phyloP scores from a whole-genome alignment of 2,113 vertebrate genomes.

The Sinocyclocheilus anshuiensis region DNA sequence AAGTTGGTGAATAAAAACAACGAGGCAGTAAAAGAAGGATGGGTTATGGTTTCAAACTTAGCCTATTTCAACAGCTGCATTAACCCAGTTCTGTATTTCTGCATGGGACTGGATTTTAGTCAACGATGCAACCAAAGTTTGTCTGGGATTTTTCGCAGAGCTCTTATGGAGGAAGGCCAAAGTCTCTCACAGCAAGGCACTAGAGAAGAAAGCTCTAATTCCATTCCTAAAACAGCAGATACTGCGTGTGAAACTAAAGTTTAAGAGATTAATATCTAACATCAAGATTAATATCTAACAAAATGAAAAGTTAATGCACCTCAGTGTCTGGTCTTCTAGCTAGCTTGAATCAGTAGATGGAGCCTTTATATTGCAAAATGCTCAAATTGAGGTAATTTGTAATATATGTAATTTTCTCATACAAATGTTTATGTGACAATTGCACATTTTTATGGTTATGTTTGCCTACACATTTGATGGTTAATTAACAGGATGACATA shows the following conservation, averaged over 20 bases:
- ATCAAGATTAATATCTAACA: not conserved
- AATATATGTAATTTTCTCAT: too few relatives aligned
- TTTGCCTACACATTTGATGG: not conserved
- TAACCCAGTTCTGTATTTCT: slow-evolving; percentile 68
- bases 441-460: not conserved
- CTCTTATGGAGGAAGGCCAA: too few relatives aligned
- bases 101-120: too few relatives aligned
- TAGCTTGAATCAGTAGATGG: too few relatives aligned
- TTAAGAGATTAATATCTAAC: not conserved
- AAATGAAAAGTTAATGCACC: not conserved
- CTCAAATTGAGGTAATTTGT: too few relatives aligned
- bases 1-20: slow-evolving; percentile 70
- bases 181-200: too few relatives aligned
- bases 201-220: not conserved
- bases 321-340: too few relatives aligned
- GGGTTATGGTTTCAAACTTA: slow-evolving; percentile 60
- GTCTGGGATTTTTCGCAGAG: too few relatives aligned
- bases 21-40: slow-evolving; percentile 60
- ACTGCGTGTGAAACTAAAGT: not conserved
- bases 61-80: slow-evolving; percentile 80
- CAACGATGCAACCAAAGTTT: too few relatives aligned
- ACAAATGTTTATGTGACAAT: not conserved
- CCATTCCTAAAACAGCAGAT: slow-evolving; percentile 5
- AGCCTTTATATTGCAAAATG: too few relatives aligned
- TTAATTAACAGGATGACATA: not conserved